Base-by-base conservation (phyloP, 2,113 vertebrate genomes). In the Melozone crissalis region DNA sequence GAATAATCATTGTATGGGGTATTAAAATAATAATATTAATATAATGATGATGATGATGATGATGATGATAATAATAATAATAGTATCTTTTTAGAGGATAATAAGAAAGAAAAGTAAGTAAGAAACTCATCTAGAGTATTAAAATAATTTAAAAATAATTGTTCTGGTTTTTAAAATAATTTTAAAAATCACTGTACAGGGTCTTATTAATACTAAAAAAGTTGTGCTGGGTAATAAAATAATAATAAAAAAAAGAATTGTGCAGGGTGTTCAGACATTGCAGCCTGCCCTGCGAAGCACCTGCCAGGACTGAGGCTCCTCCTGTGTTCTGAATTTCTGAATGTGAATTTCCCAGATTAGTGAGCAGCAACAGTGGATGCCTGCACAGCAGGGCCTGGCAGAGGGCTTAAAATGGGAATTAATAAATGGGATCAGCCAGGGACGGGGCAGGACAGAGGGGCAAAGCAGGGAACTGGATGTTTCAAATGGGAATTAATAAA, bases 1-100 rank as follows among this genome's bases (percentile, higher is more conserved):
- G 41, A 49, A n/a, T 10, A 30, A 15, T 52, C 9, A 3, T 20
- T 61, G 9, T 52, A 3, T 1, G 3, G 26, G n/a, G n/a, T n/a
- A n/a, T n/a, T n/a, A n/a, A n/a, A 30, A 28, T 13, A 47, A 20
- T 9, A 28, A 35, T 15, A 37, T 27, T 5, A 9, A 35, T 7
- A 31, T 13, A 10, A 39, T 37, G 9, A 10, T 39, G 10, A 10
- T 39, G 10, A 10, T 39, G 37, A 37, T 37, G 37, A 37, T 37
- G 37, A 37, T 37, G 37, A 37, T 37, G 37, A 37, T 37, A 37
- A 37, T 37, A 37, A 37, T 37, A 10, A 37, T 37, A 10, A 37
- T 37, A 37, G 10, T 37, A 37, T 13, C 14, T 7, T 35, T 52
- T 13, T 52, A 5, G 12, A 71, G 26, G 12, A 8, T 35, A 71